phyloP scores from a whole-genome alignment of 2,888 invertebrate species.

The Hypselothyrea guttata region DNA sequence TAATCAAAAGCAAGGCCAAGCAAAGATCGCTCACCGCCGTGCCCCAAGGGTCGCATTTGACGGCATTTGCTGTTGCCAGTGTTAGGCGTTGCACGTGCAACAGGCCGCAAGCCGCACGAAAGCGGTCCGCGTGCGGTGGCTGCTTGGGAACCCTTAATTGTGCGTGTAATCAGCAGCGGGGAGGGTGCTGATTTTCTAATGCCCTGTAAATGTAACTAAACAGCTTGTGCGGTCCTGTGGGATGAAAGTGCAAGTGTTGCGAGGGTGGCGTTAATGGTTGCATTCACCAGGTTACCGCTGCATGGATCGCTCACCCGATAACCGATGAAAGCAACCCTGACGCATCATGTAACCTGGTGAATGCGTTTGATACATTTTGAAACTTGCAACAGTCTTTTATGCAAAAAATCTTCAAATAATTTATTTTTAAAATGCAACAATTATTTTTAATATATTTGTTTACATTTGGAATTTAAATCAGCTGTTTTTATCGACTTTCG shows the following conservation, averaged over 20 bases:
- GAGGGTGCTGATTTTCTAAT: constrained; percentile 41
- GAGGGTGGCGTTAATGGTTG: constrained; percentile 35
- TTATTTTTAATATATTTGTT: too few relatives aligned
- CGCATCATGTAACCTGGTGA: too few relatives aligned
- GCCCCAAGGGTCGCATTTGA: constrained; percentile 65
- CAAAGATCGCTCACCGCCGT: constrained; percentile 38
- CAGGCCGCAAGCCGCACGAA: constrained; percentile 62
- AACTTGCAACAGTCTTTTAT: too few relatives aligned
- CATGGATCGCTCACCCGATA: too few relatives aligned
- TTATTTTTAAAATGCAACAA: too few relatives aligned
- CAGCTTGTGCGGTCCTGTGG: constrained; percentile 48
- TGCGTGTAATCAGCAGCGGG: constrained; percentile 61
- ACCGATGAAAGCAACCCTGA: too few relatives aligned
- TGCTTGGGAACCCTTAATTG: constrained; percentile 68
- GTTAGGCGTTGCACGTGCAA: constrained; percentile 64
- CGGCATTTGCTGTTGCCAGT: constrained; percentile 13
- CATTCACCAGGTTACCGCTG: too few relatives aligned
- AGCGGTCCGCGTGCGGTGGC: constrained; percentile 39
- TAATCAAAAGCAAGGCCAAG: constrained; percentile 67
- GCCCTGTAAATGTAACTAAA: constrained; percentile 61
- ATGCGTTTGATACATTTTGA: too few relatives aligned
- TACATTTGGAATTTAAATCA: too few relatives aligned
- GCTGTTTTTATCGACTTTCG: too few relatives aligned
- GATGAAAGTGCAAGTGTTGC: constrained; percentile 22
- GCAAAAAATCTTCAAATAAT: too few relatives aligned